These are phyloP conservation scores for Oryzias curvinotus DNA, from an alignment of 2,113 vertebrate species.

Conservation along the genomic window DNA sequence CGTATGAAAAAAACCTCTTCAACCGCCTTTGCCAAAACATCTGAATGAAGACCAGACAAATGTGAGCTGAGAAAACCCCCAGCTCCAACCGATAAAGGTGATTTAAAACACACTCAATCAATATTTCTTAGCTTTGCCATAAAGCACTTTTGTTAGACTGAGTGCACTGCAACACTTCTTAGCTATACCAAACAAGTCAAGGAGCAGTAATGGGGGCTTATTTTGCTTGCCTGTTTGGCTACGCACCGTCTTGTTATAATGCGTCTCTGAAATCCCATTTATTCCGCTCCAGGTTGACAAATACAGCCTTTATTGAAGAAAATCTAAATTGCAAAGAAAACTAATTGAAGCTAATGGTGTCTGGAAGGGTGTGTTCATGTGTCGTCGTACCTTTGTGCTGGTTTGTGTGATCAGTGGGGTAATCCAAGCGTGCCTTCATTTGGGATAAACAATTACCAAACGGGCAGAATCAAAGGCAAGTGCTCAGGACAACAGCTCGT, in stretches of 20 bases:
- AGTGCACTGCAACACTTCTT: conserved; percentile 23
- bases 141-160: conserved; percentile 28
- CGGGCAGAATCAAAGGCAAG: conserved; percentile 21
- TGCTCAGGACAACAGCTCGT: conserved; percentile 1
- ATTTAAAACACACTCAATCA: conserved; percentile 52
- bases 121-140: conserved; percentile 33
- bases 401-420: conserved; percentile 30
- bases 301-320: conserved; percentile 48
- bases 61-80: conserved; percentile 37
- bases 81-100: conserved; percentile 20
- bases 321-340: conserved; percentile 56
- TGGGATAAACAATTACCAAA: conserved; percentile 33
- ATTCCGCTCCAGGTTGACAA: conserved; percentile 47
- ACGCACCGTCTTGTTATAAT: conserved; percentile 35
- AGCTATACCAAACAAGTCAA: conserved; percentile 47
- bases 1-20: conserved; percentile 10
- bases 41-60: conserved; percentile 52
- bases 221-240: conserved; percentile 30
- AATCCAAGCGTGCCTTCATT: conserved; percentile 29
- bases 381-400: conserved; percentile 9
- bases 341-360: conserved; percentile 45
- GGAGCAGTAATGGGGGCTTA: conserved; percentile 16
- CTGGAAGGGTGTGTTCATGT: conserved; percentile 34
- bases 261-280: conserved; percentile 49
- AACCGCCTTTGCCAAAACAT: conserved; percentile 23